Percentiles rank a stretch among this genome's conserved stretches.
These are phyloP conservation scores for Pseudorhiza aurosa DNA, from an alignment of 30 jellyfish, hydroid and myxozoan species.

Conservation along the genomic window DNA sequence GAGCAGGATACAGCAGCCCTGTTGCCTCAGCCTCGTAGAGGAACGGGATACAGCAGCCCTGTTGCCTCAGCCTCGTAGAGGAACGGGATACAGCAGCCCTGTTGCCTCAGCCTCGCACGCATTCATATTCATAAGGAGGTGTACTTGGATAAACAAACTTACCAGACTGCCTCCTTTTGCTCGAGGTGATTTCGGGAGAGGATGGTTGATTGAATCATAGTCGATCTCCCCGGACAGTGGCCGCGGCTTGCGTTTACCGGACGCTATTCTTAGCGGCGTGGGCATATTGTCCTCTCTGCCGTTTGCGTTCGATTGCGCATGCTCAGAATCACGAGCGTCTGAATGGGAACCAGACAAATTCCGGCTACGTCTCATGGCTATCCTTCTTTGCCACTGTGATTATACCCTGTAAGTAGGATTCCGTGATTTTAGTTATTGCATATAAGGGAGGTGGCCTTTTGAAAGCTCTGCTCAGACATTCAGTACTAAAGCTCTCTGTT, in stretches of 20 bases:
- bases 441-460: conserved; percentile 6
- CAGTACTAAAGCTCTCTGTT: neutral
- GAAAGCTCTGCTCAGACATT: neutral
- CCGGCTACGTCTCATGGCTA: conserved; percentile 42
- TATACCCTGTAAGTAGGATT: conserved; percentile 27
- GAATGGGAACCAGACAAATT: conserved; percentile 30
- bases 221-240: conserved; percentile 62
- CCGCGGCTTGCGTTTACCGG: conserved; percentile 41
- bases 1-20: no score
- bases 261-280: conserved; percentile 38
- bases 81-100: no score
- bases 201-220: conserved; percentile 63
- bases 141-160: no score
- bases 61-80: no score
- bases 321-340: neutral
- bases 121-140: no score
- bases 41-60: no score
- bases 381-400: conserved; percentile 28
- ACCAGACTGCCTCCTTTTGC: conserved; percentile 8
- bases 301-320: conserved; percentile 18
- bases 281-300: conserved; percentile 25
- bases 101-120: no score
- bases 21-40: no score
- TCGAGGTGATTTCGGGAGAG: conserved; percentile 58
- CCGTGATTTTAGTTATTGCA: neutral